These are phyloP conservation scores for Etheostoma cragini DNA, from an alignment of 2,113 vertebrate genomes.

Conservation along the genomic window DNA sequence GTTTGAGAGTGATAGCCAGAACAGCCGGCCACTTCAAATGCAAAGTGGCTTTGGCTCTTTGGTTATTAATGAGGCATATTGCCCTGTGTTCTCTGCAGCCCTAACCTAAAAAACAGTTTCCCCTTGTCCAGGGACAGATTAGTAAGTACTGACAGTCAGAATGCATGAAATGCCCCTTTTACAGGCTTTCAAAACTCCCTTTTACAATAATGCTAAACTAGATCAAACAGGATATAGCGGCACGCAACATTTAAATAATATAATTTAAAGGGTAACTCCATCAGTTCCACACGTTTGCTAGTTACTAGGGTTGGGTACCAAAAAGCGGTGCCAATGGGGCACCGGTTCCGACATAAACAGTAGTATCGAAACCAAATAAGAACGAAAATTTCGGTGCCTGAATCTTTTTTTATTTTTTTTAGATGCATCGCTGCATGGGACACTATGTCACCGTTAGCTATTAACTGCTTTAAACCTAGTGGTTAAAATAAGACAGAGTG, in stretches of 20 bases:
- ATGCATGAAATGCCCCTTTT: slow-evolving; percentile 30
- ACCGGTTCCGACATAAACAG: too few species aligned
- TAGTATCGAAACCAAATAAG: too few species aligned
- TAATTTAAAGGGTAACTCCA: neutral
- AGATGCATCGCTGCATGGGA: too few species aligned
- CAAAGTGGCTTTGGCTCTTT: slow-evolving; percentile 60
- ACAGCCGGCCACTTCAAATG: slow-evolving; percentile 59
- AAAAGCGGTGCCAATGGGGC: too few species aligned
- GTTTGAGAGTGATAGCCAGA: slow-evolving; percentile 62
- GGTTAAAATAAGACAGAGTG: too few species aligned
- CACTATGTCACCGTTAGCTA: too few species aligned
- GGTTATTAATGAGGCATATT: slow-evolving; percentile 67
- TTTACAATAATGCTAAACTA: neutral
- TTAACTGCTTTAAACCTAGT: too few species aligned
- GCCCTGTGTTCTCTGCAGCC: slow-evolving; percentile 57
- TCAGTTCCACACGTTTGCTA: neutral
- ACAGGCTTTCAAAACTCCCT: neutral
- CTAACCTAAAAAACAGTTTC: slow-evolving; percentile 59
- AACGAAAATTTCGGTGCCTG: too few species aligned
- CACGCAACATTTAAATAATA: neutral
- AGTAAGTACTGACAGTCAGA: slow-evolving; percentile 2
- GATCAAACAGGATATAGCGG: neutral
- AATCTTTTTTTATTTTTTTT: too few species aligned
- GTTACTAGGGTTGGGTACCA: too few species aligned
- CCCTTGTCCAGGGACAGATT: slow-evolving; percentile 20